Conservation (phyloP, 2,113 vertebrate species). For the Lycocorax pyrrhopterus region DNA sequence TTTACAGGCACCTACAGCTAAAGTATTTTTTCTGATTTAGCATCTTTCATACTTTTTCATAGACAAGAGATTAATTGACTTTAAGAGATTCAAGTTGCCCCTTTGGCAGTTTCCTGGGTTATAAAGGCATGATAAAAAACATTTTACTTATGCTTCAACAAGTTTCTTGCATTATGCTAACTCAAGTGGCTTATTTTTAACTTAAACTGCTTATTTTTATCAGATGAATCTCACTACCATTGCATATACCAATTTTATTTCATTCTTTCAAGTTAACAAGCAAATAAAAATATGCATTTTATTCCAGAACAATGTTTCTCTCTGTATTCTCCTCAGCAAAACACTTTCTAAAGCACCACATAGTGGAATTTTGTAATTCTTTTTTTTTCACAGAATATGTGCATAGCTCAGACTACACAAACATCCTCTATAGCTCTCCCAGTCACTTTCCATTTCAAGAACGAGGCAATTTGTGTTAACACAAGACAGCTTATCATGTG, state of each 20-base stretch:
- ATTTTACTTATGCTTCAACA: slow-evolving; percentile 18
- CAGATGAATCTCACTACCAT: neutral
- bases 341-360: neutral
- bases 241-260: neutral
- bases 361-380: slow-evolving; percentile 23
- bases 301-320: neutral
- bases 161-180: slow-evolving; percentile 9
- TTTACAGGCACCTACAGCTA: neutral
- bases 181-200: slow-evolving; percentile 27
- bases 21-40: neutral
- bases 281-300: neutral
- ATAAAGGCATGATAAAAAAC: neutral
- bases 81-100: neutral
- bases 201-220: neutral
- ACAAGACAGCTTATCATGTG: slow-evolving; percentile 66
- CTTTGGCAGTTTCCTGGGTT: neutral
- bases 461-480: slow-evolving; percentile 58
- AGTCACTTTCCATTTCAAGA: slow-evolving; percentile 66
- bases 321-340: neutral
- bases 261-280: neutral
- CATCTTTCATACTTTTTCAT: neutral
- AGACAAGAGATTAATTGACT: neutral
- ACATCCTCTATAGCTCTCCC: slow-evolving; percentile 55
- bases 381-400: slow-evolving; percentile 35
- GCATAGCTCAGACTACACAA: slow-evolving; percentile 45